Conservation (phyloP, 2,888 invertebrate species). For the Scaptodrosophila latifasciaeformis region DNA sequence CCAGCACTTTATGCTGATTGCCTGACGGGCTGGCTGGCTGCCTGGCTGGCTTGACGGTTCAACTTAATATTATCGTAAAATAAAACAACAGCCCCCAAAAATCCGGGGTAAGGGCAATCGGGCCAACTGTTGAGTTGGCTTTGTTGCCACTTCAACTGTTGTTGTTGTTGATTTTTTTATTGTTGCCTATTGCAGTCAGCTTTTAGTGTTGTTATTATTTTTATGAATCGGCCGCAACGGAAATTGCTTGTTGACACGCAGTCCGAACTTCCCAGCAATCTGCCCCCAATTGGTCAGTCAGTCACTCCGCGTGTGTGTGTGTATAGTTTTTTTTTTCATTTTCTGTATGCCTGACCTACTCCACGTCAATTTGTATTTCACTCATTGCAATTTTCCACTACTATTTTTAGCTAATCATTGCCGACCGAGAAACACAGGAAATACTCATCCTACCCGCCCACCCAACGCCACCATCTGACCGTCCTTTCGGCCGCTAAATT, state of each 20-base stretch:
- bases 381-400: constrained; percentile 29
- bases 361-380: constrained; percentile 53
- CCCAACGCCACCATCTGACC: too few relatives aligned
- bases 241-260: constrained; percentile 68
- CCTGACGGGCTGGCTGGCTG: constrained; percentile 24
- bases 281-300: too few relatives aligned
- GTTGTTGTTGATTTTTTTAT: constrained; percentile 21
- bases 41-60: constrained; percentile 23
- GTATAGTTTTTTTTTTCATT: background rate
- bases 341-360: constrained; percentile 42
- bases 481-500: constrained; percentile 26
- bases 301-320: constrained; percentile 5
- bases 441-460: background rate
- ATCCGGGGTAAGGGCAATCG: constrained; percentile 25
- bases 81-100: constrained; percentile 17
- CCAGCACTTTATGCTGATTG: constrained; percentile 65
- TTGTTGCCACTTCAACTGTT: constrained; percentile 10
- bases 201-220: constrained; percentile 30
- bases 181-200: constrained; percentile 33
- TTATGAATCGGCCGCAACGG: constrained; percentile 41
- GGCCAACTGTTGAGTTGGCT: constrained; percentile 53
- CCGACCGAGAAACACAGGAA: constrained; percentile 1
- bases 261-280: background rate
- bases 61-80: constrained; percentile 61
- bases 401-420: background rate